Evolutionary conservation across 2,113 vertebrate species (phyloP), one percentile per base, ranked within the genome.

Genomic region (Tragelaphus imberbis): DNA sequence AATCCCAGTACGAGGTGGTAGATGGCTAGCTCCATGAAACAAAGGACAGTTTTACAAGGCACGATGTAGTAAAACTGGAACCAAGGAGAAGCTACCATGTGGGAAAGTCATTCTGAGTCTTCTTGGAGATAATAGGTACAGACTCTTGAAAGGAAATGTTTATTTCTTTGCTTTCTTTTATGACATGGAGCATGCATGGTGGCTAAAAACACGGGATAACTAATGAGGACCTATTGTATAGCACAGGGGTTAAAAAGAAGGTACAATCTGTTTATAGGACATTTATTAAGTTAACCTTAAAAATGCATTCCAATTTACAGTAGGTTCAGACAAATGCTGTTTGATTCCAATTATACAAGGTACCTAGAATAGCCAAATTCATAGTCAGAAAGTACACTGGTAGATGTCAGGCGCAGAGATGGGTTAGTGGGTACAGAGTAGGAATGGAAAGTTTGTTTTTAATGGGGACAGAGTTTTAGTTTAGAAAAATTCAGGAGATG

Each of bases 131-230:
- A 30, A 36, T 16, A 71, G 13, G 8, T 1, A 36, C 88, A 14
- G 49, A 88, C n/a, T 93, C 58, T 77, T 95, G 44, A 90, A 90
- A 96, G 93, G 11, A 93, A 95, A 49, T 59, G 75, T 71, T 59
- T 8, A 88, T 85, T 96, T 91, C 6, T 75, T 91, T 75, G 4
- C 2, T 49, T 55, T 92, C 49, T 75, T 61, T 91, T 94, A 68
- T 55, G 30, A 82, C 40, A 17, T n/a, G 10, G 12, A 90, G 4
- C 7, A 16, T 2, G 2, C 19, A 27, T 6, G 12, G 11, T 36
- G 25, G 15, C 30, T 16, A 40, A 75, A 44, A 77, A 44, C 40
- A 77, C 7, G 23, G 71, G 12, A 77, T 77, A 44, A 27, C 36
- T 27, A 77, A 44, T 27, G 71, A 77, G 71, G 44, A 77, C 40